These are phyloP conservation scores for Parochlus steinenii DNA, from an alignment of 2,888 invertebrate species.

Conservation along the genomic window DNA sequence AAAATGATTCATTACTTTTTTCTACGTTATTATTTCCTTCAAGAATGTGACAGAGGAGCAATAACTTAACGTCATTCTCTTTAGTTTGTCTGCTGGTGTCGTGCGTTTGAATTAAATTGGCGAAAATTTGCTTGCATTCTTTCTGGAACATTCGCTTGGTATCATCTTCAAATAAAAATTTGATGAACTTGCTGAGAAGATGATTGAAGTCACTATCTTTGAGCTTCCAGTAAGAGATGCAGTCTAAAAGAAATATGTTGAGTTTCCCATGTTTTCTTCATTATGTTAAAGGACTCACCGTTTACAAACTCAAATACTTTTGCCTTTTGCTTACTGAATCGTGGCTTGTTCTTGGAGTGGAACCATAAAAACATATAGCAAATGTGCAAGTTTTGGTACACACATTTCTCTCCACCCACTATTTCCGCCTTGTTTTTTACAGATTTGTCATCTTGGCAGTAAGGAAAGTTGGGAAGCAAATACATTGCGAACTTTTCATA, in stretches of 20 bases:
- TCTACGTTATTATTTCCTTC: too few relatives aligned
- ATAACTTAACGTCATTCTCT: slow-evolving; percentile 12
- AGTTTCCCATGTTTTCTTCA: too few relatives aligned
- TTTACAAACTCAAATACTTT: slow-evolving; percentile 4
- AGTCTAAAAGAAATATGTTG: too few relatives aligned
- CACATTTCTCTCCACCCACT: slow-evolving; percentile 30
- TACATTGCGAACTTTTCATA: slow-evolving; percentile 36
- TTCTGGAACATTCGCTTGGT: slow-evolving; percentile 2
- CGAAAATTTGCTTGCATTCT: slow-evolving; percentile 6
- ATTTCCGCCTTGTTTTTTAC: slow-evolving; percentile 24
- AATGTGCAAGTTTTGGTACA: slow-evolving; percentile 36
- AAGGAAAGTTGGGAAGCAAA: slow-evolving; percentile 42
- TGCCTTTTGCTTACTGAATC: slow-evolving; percentile 11
- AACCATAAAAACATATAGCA: slow-evolving; percentile 35
- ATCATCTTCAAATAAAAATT: slow-evolving; percentile 6
- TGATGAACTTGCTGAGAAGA: slow-evolving; percentile 7
- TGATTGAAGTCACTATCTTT: slow-evolving; percentile 13
- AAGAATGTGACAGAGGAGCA: slow-evolving; percentile 10
- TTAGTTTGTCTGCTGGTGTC: slow-evolving; percentile 8
- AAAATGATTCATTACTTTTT: too few relatives aligned
- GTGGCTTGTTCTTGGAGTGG: slow-evolving; percentile 23
- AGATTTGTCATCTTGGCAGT: slow-evolving; percentile 29
- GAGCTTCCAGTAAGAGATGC: slow-evolving; percentile 7
- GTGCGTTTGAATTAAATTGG: slow-evolving; percentile 5
- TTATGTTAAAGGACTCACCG: too few relatives aligned